Percentiles rank a stretch among this genome's conserved stretches.
These are phyloP conservation scores for Sebastes vulpes DNA, from an alignment of 2,797 vertebrate genomes.

Conservation along the genomic window DNA sequence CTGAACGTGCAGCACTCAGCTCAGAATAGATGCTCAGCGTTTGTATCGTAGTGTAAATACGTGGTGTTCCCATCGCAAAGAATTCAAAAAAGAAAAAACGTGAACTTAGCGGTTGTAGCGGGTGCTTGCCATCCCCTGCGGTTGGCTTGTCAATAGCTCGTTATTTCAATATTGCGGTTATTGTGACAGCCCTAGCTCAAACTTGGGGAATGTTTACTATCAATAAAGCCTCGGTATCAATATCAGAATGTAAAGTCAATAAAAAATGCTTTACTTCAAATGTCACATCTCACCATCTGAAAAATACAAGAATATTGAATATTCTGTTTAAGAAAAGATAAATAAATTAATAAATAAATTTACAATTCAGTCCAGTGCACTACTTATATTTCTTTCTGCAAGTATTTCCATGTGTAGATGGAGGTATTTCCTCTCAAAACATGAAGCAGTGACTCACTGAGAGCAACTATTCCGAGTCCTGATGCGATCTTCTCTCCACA, in stretches of 20 bases:
- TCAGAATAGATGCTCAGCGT: no score
- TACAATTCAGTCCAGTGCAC: not conserved
- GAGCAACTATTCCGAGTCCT: not conserved
- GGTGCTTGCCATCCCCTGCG: no score
- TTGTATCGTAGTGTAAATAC: no score
- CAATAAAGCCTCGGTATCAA: not conserved
- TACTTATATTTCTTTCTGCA: not conserved
- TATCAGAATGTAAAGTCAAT: not conserved
- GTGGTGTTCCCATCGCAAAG: no score
- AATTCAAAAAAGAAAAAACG: no score
- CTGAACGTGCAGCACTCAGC: no score
- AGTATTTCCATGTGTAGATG: not conserved
- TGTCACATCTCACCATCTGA: not conserved
- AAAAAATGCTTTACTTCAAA: not conserved
- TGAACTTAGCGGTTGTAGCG: no score
- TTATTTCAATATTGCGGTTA: no score
- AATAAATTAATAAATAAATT: not conserved
- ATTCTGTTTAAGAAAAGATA: not conserved
- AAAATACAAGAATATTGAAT: not conserved
- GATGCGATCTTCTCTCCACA: constrained; percentile 4
- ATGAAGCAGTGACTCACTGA: not conserved
- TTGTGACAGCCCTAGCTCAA: no score
- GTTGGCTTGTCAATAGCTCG: no score
- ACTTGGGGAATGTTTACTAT: not conserved
- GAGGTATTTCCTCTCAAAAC: not conserved